Base-by-base conservation (phyloP, 2,888 invertebrate genomes). In the Orthonychiurus folsomi region DNA sequence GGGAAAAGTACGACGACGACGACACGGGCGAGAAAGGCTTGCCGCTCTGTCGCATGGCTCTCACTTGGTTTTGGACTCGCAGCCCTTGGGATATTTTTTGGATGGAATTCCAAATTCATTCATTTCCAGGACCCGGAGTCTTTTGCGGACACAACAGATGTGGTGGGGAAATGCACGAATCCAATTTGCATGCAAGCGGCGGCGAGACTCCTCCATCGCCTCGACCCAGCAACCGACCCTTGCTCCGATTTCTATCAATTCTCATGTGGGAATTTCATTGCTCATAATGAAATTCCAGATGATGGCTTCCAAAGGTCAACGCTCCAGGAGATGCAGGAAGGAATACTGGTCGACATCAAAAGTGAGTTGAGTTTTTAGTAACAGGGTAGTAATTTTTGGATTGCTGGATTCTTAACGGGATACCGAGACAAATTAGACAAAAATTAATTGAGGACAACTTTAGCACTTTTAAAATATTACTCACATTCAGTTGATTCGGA, bases 241-340 rank as follows among this genome's bases (percentile, higher is more conserved):
- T 72, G 72, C 62, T 68, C 73, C 5, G 76, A 77, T 70, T 77
- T 77, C 67, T 77, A 77, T 68, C 72, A 74, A 65, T 77, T 76
- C 67, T 74, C 76, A 5, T 77, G 77, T 66, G 77, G 77, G 15
- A 74, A 73, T 60, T 77, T 76, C 65, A 67, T 77, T 50, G 70
- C 73, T 52, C 71, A 73, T 23, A 74, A 76, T 67, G 75, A 75
- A 23, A 76, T 77, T 3, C 77, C 78, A 2, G 77, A 77, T 64
- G 77, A 77, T 64, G 73, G 75, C 60, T 74, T 75, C 64, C 73
- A 75, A 62, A 72, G 75, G 26, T 76, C 76, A 1, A 75, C 76
- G 3, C 72, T 78, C 52, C 77, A 77, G 68, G 75, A 76, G 64
- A 77, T 77, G 75, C 76, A 77, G 66, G 77, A 78, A 62, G 75